Conservation (phyloP, 2,888 invertebrate genomes). For the Stenotaenia linearis region DNA sequence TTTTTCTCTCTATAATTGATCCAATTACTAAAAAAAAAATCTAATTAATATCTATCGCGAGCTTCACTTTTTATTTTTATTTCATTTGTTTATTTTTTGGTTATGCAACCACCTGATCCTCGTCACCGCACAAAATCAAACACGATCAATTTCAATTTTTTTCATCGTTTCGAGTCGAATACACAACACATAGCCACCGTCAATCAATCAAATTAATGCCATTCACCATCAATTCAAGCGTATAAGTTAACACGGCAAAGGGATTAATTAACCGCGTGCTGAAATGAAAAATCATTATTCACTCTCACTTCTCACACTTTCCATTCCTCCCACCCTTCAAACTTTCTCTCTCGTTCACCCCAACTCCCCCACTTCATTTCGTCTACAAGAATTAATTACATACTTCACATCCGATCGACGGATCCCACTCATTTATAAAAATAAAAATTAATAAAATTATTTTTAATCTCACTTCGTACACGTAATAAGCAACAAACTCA, state of each 20-base stretch:
- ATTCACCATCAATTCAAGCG: constrained; percentile 4
- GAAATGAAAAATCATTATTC: constrained; percentile 9
- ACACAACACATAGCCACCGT: neutral
- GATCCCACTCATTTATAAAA: neutral
- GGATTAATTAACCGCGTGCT: constrained; percentile 9
- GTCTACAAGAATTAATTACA: constrained; percentile 3
- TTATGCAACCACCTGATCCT: neutral
- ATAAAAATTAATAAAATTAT: neutral
- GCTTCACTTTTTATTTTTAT: no score
- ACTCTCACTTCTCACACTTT: constrained; percentile 5
- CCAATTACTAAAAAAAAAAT: no score
- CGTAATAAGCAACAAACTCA: neutral
- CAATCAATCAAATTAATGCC: constrained; percentile 4
- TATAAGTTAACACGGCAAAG: constrained; percentile 9
- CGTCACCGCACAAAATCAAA: neutral
- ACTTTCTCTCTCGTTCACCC: neutral
- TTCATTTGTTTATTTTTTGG: neutral
- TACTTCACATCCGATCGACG: constrained; percentile 4
- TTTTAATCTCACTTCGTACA: neutral
- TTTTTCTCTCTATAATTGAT: no score
- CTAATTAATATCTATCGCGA: no score
- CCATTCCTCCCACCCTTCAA: neutral
- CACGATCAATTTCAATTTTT: neutral
- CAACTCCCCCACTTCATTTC: neutral
- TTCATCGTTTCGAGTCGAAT: neutral